A percentile compares a stretch with the other conserved stretches of the same genome.
These are phyloP conservation scores for Anneissia japonica DNA, from an alignment of 35 echinoderm and acorn worm species.

Conservation along the genomic window DNA sequence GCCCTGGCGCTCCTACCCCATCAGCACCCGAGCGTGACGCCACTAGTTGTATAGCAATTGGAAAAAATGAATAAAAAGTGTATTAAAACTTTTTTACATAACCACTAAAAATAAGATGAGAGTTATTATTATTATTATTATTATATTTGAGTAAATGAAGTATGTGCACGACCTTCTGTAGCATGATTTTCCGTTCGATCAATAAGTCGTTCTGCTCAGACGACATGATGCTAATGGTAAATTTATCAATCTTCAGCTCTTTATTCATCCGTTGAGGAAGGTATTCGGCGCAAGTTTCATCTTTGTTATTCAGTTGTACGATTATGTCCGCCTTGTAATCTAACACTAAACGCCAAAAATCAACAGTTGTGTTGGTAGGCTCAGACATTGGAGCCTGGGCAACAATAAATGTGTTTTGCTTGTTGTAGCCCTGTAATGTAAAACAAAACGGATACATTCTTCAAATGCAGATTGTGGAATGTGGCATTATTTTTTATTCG, in stretches of 20 bases:
- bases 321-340: not conserved
- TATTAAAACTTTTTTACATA: too few species aligned
- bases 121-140: too few species aligned
- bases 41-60: too few species aligned
- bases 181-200: not conserved
- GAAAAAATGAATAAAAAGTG: too few species aligned
- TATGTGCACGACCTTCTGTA: not conserved
- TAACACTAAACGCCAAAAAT: not conserved
- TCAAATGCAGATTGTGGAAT: too few species aligned
- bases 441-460: too few species aligned
- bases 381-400: not conserved
- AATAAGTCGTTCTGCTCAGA: not conserved
- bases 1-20: too few species aligned
- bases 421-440: too few species aligned
- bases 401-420: not conserved
- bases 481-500: too few species aligned
- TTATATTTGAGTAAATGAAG: too few species aligned
- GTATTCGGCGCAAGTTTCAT: not conserved
- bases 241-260: not conserved
- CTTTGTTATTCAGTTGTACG: not conserved
- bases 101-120: too few species aligned
- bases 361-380: not conserved
- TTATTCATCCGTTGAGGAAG: not conserved
- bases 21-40: too few species aligned
- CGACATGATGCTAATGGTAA: not conserved